These are phyloP conservation scores for Bostrychus sinensis DNA, from an alignment of 2,113 vertebrate genomes.

Conservation along the genomic window DNA sequence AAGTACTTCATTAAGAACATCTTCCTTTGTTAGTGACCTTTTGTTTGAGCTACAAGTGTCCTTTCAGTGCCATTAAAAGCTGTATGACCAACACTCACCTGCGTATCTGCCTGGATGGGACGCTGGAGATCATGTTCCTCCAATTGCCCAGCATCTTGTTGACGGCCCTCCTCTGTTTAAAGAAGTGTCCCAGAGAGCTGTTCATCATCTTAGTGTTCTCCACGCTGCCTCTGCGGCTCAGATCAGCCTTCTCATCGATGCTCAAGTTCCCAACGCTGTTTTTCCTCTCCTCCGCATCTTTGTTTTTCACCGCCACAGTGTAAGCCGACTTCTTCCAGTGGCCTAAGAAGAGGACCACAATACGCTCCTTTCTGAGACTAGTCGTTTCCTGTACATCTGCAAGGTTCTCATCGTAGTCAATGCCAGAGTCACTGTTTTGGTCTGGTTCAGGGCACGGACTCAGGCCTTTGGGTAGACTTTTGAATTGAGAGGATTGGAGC, in stretches of 20 bases:
- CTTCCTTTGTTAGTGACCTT: too few species aligned
- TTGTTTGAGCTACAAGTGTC: too few species aligned
- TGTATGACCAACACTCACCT: constrained; percentile 44
- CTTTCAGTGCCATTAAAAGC: neutral
- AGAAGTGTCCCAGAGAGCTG: constrained; percentile 79
- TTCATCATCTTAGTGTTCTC: constrained; percentile 68
- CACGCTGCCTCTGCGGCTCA: constrained; percentile 28
- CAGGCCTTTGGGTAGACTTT: constrained; percentile 21
- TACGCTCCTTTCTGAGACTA: constrained; percentile 89
- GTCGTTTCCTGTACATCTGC: constrained; percentile 72
- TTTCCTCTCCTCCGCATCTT: constrained; percentile 67
- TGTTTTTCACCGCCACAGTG: constrained; percentile 72
- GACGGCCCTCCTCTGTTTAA: constrained; percentile 85
- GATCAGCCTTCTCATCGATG: constrained; percentile 14
- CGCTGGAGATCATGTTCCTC: constrained; percentile 83
- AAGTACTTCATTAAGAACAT: too few species aligned
- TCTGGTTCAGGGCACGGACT: constrained; percentile 48
- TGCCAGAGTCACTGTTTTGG: constrained; percentile 78
- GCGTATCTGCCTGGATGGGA: constrained; percentile 80
- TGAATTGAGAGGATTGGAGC: constrained; percentile 18
- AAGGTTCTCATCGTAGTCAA: constrained; percentile 76
- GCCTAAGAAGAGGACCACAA: constrained; percentile 89
- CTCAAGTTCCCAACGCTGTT: constrained; percentile 25
- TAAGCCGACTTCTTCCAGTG: constrained; percentile 93
- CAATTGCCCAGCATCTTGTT: constrained; percentile 87